Conservation (phyloP, 2,113 vertebrate genomes). For the Antechinus stuartii region DNA sequence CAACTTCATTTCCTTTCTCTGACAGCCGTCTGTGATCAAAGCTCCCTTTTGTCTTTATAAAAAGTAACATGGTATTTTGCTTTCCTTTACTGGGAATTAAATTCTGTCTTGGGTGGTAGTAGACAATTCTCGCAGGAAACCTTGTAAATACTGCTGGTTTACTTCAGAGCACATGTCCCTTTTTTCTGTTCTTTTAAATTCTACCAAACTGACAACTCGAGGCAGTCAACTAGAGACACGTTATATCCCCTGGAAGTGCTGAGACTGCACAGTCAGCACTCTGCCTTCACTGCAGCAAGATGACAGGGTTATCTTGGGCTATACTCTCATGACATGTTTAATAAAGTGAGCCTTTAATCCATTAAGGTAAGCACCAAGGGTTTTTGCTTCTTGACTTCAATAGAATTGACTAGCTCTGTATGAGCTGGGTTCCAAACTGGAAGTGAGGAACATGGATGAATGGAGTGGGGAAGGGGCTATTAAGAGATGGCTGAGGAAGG, state of each 20-base stretch:
- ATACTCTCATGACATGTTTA: background rate
- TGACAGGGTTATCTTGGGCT: background rate
- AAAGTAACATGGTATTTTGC: background rate
- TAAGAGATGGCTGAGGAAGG: background rate
- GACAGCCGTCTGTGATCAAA: slow-evolving; percentile 47
- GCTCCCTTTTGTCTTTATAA: slow-evolving; percentile 20
- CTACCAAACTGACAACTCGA: background rate
- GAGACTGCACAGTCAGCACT: background rate
- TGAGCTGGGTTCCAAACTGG: background rate
- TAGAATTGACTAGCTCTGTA: background rate
- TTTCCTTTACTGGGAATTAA: slow-evolving; percentile 19
- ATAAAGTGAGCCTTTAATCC: slow-evolving; percentile 5
- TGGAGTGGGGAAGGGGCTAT: background rate
- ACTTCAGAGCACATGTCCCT: slow-evolving; percentile 22
- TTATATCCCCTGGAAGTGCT: background rate
- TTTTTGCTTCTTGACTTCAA: background rate
- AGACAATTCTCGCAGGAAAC: background rate
- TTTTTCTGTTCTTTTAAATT: slow-evolving; percentile 45
- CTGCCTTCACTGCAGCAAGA: background rate
- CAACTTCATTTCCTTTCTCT: slow-evolving; percentile 13
- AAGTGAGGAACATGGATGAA: background rate
- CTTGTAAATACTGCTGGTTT: slow-evolving; percentile 37
- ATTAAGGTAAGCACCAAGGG: slow-evolving; percentile 4
- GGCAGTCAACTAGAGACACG: slow-evolving; percentile 40
- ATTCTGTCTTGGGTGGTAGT: background rate